A percentile compares a stretch with the other conserved stretches of the same genome.
Conservation (phyloP, 2,113 vertebrate species). For the Lichenostomus cassidix region DNA sequence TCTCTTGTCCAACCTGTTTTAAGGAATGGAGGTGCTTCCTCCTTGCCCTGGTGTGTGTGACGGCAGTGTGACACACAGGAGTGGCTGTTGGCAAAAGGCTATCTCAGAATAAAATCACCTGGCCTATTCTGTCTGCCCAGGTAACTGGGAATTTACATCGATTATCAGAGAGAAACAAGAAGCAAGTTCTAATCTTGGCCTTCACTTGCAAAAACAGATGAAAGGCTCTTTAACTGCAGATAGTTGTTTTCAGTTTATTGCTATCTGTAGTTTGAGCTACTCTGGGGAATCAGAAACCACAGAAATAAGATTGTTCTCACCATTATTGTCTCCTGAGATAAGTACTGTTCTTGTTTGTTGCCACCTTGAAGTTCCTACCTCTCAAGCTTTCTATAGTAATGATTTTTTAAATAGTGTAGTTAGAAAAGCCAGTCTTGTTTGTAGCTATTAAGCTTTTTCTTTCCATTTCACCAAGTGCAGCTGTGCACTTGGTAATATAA, state of each 20-base stretch:
- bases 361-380: not conserved
- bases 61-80: rapidly evolving
- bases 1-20: constrained; percentile 24
- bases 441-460: not conserved
- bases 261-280: not conserved
- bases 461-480: not conserved
- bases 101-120: not conserved
- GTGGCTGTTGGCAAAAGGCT: not conserved
- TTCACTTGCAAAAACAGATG: not conserved
- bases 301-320: not conserved
- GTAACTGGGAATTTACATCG: not conserved
- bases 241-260: not conserved
- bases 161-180: not conserved
- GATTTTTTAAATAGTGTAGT: not conserved
- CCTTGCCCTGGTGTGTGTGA: not conserved
- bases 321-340: not conserved
- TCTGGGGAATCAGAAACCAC: not conserved
- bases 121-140: not conserved
- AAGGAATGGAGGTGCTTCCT: not conserved
- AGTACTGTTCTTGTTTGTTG: not conserved
- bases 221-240: not conserved
- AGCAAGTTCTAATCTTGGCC: not conserved
- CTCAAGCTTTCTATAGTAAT: not conserved
- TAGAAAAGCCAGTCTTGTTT: not conserved
- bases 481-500: no score